phyloP scores from a whole-genome alignment of 2,888 invertebrate genomes.

The Eupithecia vulgata region DNA sequence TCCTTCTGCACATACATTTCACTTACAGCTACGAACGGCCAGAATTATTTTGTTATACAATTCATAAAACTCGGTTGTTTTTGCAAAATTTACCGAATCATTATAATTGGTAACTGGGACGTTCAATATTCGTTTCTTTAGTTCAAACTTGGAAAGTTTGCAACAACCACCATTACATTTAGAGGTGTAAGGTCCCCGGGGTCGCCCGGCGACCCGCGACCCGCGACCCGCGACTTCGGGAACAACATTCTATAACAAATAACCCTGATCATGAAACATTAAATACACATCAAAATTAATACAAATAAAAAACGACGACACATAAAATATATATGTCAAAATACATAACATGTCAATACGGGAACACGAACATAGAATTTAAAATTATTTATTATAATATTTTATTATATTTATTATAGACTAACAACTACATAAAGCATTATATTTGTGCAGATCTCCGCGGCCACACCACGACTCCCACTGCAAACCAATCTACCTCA shows the following conservation, averaged over 20 bases:
- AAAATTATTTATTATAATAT: conserved; percentile 52
- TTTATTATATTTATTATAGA: conserved; percentile 57
- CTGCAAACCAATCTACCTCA: conserved; percentile 33
- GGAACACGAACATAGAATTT: conserved; percentile 67
- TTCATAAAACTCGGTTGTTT: conserved; percentile 26
- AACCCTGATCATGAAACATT: conserved; percentile 35
- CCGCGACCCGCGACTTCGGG: not conserved
- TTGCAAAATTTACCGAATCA: conserved; percentile 26
- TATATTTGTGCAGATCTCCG: conserved; percentile 68
- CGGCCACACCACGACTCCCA: conserved; percentile 32
- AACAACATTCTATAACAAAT: conserved; percentile 29
- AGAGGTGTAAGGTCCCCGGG: not conserved
- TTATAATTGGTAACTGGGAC: conserved; percentile 14
- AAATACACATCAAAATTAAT: conserved; percentile 43
- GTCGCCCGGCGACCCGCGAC: not conserved
- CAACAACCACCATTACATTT: conserved; percentile 14
- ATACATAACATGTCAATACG: conserved; percentile 57
- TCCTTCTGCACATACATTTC: conserved; percentile 60
- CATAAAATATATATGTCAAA: conserved; percentile 48
- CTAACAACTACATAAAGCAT: conserved; percentile 80
- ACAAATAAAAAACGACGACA: conserved; percentile 43
- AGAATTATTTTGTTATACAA: conserved; percentile 38
- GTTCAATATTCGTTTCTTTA: conserved; percentile 3
- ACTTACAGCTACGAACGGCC: conserved; percentile 61
- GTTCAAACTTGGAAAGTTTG: conserved; percentile 16